Percentiles rank a stretch among this genome's conserved stretches.
phyloP scores from a whole-genome alignment of 35 echinoderm and acorn worm species.

The Apostichopus parvimensis region DNA sequence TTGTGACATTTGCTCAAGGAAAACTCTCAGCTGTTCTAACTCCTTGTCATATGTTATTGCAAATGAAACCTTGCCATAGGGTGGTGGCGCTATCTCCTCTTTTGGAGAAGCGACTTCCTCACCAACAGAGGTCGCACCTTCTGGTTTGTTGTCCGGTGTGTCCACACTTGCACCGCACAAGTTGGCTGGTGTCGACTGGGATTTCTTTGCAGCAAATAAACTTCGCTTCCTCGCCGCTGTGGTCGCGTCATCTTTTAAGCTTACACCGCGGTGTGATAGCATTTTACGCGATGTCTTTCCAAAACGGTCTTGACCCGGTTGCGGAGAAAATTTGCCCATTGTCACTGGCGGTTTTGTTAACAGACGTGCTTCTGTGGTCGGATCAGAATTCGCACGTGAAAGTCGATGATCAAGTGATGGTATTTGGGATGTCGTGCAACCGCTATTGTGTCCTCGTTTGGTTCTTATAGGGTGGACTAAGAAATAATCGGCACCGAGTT shows the following conservation, averaged over 20 bases:
- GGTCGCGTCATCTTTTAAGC: conserved; percentile 26
- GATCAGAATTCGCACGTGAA: background rate
- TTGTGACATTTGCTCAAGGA: conserved; percentile 56
- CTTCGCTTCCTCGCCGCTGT: conserved; percentile 17
- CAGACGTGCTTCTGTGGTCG: background rate
- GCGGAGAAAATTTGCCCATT: background rate
- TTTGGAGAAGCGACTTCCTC: background rate
- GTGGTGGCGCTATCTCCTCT: background rate
- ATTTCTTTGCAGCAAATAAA: conserved; percentile 18
- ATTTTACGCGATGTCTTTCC: background rate
- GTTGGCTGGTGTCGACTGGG: conserved; percentile 50
- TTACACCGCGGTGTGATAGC: background rate
- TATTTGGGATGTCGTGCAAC: background rate
- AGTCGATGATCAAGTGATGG: background rate
- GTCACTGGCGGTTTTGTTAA: conserved; percentile 12
- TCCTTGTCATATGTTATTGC: conserved; percentile 70
- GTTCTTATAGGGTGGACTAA: background rate
- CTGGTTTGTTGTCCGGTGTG: background rate
- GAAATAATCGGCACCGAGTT: conserved; percentile 48
- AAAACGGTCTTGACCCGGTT: background rate
- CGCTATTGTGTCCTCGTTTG: background rate
- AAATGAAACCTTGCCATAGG: conserved; percentile 70
- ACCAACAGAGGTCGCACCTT: background rate
- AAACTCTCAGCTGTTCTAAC: conserved; percentile 62
- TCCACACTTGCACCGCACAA: conserved; percentile 15